Evolutionary conservation across 1,140 invertebrate genomes (phyloP).

Genomic region (Dreissena rostriformis): DNA sequence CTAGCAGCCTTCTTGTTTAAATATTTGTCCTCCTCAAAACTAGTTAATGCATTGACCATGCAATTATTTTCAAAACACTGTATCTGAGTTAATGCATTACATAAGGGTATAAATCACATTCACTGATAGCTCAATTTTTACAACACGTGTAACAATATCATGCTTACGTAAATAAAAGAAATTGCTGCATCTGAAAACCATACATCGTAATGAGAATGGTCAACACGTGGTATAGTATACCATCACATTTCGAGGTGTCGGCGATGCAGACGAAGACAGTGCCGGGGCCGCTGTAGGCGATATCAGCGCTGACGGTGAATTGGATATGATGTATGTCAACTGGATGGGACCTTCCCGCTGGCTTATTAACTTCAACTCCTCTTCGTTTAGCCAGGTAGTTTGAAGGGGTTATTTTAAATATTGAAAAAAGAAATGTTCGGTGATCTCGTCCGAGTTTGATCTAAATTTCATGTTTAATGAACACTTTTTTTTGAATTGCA

Average conservation of each 20-base stretch:
- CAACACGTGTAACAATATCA: no score
- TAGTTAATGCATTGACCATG: no score
- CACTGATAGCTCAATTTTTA: no score
- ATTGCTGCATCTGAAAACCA: no score
- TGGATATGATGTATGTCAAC: constrained; percentile 35
- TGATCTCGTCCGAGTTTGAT: not conserved
- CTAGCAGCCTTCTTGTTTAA: no score
- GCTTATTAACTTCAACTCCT: not conserved
- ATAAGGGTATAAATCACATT: no score
- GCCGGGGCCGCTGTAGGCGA: constrained; percentile 14
- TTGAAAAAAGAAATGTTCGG: not conserved
- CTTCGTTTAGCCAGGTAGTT: not conserved
- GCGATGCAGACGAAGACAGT: constrained; percentile 21
- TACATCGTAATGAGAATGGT: no score
- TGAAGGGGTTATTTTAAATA: not conserved
- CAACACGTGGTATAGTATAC: no score
- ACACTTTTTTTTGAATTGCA: not conserved
- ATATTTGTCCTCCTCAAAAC: no score
- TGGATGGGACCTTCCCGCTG: constrained; percentile 35
- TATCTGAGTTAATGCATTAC: no score
- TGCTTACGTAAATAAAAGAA: no score
- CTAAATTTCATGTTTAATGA: not conserved
- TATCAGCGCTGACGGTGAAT: constrained; percentile 16
- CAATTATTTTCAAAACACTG: no score
- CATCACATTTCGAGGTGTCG: constrained; percentile 7